A percentile compares a stretch with the other conserved stretches of the same genome.
Evolutionary conservation across 2,888 invertebrate genomes (phyloP).

Genomic region (Cryptus armator): DNA sequence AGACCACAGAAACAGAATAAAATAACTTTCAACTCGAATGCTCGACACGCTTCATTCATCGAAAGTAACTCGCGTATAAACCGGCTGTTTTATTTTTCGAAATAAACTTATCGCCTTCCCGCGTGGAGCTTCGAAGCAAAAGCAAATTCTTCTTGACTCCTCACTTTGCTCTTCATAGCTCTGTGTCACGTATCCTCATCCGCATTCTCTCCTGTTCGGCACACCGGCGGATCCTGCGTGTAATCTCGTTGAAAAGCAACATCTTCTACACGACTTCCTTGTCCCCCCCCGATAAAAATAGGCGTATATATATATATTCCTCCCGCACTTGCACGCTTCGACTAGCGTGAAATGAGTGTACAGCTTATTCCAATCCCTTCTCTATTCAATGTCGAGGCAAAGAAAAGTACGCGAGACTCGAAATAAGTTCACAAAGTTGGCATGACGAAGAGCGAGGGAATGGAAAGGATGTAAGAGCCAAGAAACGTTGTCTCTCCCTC

Average conservation of each 20-base stretch:
- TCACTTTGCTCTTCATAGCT: slow-evolving; percentile 41
- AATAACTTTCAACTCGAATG: slow-evolving; percentile 2
- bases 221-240: slow-evolving; percentile 7
- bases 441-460: slow-evolving; percentile 53
- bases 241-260: slow-evolving; percentile 3
- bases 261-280: slow-evolving; percentile 44
- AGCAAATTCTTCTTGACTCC: not conserved
- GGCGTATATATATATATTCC: slow-evolving; percentile 18
- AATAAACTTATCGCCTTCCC: slow-evolving; percentile 20
- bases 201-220: slow-evolving; percentile 20
- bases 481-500: slow-evolving; percentile 9
- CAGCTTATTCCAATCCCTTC: slow-evolving; percentile 43
- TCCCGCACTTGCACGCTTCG: slow-evolving; percentile 66
- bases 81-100: not conserved
- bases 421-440: slow-evolving; percentile 30
- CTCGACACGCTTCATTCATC: slow-evolving; percentile 34
- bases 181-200: slow-evolving; percentile 39
- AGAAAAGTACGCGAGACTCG: slow-evolving; percentile 16
- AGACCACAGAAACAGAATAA: not conserved
- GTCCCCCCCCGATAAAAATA: not conserved
- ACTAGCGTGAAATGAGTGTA: slow-evolving; percentile 70
- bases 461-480: not conserved
- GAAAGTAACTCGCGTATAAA: not conserved
- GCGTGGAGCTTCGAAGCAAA: not conserved
- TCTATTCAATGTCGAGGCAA: slow-evolving; percentile 38